Conservation (phyloP, 2,797 vertebrate genomes). For the Chromobotia macracanthus region DNA sequence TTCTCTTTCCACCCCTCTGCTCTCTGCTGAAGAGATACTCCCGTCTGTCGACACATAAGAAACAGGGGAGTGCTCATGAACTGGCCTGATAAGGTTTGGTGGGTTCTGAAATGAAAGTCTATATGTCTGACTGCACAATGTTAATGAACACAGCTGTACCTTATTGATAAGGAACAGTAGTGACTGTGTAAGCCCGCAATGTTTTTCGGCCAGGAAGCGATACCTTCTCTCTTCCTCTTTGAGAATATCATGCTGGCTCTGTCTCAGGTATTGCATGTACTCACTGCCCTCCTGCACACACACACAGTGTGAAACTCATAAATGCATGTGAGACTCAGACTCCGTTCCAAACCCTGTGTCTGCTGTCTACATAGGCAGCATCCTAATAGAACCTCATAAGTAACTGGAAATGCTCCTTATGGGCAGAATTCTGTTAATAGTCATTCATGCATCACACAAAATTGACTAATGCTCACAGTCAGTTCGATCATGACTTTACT, state of each 20-base stretch:
- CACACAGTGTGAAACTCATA: conserved; percentile 4
- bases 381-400: neutral
- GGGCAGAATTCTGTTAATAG: too few species aligned
- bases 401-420: neutral
- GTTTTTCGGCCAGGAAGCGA: conserved; percentile 93
- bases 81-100: conserved; percentile 17
- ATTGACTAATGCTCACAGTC: too few species aligned
- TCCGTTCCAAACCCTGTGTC: neutral
- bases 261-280: conserved; percentile 85
- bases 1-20: conserved; percentile 79
- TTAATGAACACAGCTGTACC: conserved; percentile 72
- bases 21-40: conserved; percentile 75
- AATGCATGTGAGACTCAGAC: conserved; percentile 7
- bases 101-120: conserved; percentile 7
- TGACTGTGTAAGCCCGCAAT: conserved; percentile 82
- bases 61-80: neutral
- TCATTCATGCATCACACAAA: too few species aligned
- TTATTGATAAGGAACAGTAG: conserved; percentile 79
- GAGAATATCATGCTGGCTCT: conserved; percentile 90
- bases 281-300: conserved; percentile 84
- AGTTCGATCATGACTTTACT: too few species aligned
- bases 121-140: conserved; percentile 66
- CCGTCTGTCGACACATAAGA: conserved; percentile 69
- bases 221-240: conserved; percentile 94
- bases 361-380: neutral